phyloP scores from a whole-genome alignment of 2,113 vertebrate species.

The Odobenus rosmarus region DNA sequence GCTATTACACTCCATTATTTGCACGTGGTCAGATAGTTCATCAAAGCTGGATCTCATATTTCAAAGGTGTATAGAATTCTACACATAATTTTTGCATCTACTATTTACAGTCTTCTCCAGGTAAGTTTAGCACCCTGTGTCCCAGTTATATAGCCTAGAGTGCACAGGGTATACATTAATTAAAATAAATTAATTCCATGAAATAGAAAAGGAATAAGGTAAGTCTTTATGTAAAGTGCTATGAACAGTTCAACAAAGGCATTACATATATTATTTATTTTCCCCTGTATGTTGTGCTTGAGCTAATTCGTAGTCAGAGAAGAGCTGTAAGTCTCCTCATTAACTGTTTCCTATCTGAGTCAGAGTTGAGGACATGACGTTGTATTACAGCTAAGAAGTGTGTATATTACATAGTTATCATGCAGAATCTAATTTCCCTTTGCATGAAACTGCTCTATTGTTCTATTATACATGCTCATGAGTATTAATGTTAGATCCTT shows the following conservation, averaged over 20 bases:
- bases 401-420: neutral
- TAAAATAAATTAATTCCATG: neutral
- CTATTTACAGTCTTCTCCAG: neutral
- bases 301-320: constrained; percentile 34
- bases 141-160: neutral
- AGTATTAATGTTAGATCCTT: neutral
- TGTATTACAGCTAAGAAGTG: neutral
- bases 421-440: neutral
- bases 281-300: neutral
- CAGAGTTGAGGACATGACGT: neutral
- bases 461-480: neutral
- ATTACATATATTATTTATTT: neutral
- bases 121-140: neutral
- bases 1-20: neutral
- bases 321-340: neutral
- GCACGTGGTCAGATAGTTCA: neutral
- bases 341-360: neutral
- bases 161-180: neutral
- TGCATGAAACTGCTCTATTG: neutral
- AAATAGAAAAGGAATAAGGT: neutral
- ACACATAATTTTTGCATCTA: neutral
- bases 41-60: neutral
- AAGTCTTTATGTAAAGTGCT: neutral
- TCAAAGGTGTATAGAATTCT: neutral
- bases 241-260: neutral